Evolutionary conservation across 2,797 vertebrate species (phyloP), one percentile per base, ranked within the genome.

Genomic region (Tympanoctomys barrerae): DNA sequence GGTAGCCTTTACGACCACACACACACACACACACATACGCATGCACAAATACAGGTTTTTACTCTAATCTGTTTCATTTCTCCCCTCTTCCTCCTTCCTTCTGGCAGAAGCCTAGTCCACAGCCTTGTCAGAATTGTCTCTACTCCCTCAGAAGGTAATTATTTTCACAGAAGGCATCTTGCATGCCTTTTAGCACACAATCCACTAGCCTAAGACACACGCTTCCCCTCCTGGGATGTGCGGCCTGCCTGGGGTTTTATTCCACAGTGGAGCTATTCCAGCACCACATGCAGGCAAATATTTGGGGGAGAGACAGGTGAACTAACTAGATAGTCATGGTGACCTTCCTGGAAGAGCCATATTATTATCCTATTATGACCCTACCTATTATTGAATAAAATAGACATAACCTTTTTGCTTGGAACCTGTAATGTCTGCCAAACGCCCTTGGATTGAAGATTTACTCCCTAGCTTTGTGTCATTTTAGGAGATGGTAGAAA

Each of bases 311-410:
- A 79, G 52, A 82, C 49, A 54, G 64, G n/a, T 1, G 33, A 61
- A 16, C 57, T 13, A 33, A 6, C 9, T 24, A 13, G 3, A 2
- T 16, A n/a, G 42, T 22, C 24, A n/a, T 1, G 12, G 49, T 36
- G 5, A 26, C n/a, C 49, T 31, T 46, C 49, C 26, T 33, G 4
- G 73, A 26, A 80, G 12, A 13, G 57, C 7, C 10, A 2, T 18
- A 3, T 10, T 73, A 46, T 22, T 12, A 10, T 42, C 6, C 18
- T 1, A 0, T 18, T 57, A 57, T 57, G 54, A 18, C 16, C 2
- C 28, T 1, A 0, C 4, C 9, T 1, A 0, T 59, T 59, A 77
- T 36, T 46, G 22, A 42, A 8, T 3, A 7, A n/a, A 18, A 0
- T 33, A 61, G 21, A 19, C n/a, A 39, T 0, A 6, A 62, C 6